Evolutionary conservation across 2,888 invertebrate genomes (phyloP), one percentile per base, ranked within the genome.

Genomic region (Patella pellucida): DNA sequence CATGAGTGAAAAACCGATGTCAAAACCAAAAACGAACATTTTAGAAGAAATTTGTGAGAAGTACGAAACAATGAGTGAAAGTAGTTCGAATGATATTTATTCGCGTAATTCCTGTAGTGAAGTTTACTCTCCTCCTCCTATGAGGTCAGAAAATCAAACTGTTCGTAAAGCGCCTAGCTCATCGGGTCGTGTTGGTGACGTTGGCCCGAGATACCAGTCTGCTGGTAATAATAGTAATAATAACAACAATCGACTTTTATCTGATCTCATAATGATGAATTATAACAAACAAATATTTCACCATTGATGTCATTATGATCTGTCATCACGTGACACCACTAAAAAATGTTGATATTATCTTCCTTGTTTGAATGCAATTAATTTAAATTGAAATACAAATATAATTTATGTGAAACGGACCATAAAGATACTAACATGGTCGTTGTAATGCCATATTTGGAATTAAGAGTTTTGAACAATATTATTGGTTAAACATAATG

Each of bases 221-320:
- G 62, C 11, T 62, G 62, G 62, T 12, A 62, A 23, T 62, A 23
- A n/a, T 62, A 62, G 68, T 23, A 68, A 67, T 16, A n/a, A 71
- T 23, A 75, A 74, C 72, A 72, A 78, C 54, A 81, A 81, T 72
- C 76, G 78, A 54, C 77, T 81, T 41, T 68, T 81, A 52, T 79
- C 79, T 0, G 81, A 81, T 27, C 70, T 81, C 27, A 81, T 81
- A 56, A 76, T 81, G 50, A 74, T 78, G 56, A 81, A 81, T 69
- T 78, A 81, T 52, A 78, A 81, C 68, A 76, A 77, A 71, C 80
- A 78, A 71, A 41, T 41, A 41, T 41, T 41, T 41, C 41, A 41
- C 41, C 41, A 41, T 41, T 41, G 41, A 41, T 41, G 41, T 41
- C 41, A 41, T 41, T 41, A 41, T 41, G 41, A 41, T 41, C 41